These are phyloP conservation scores for Ranitomeya variabilis DNA, from an alignment of 2,113 vertebrate species.

Conservation along the genomic window DNA sequence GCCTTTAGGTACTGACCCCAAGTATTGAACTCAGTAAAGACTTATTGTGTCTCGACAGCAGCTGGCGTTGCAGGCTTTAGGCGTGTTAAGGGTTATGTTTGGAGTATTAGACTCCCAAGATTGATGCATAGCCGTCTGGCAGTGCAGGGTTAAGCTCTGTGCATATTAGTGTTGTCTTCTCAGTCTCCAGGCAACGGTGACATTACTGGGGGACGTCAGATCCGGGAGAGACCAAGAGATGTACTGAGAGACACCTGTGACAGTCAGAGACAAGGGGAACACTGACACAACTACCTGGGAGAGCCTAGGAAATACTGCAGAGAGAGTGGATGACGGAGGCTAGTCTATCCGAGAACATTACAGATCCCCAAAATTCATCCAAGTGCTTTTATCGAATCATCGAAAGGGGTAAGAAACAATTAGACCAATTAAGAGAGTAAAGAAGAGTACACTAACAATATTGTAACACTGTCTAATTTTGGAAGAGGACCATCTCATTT, in stretches of 20 bases:
- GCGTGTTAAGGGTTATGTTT: not conserved
- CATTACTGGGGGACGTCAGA: constrained; percentile 44
- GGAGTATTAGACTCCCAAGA: constrained; percentile 15
- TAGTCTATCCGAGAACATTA: too few relatives aligned
- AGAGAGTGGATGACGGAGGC: not conserved
- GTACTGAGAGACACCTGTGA: not conserved
- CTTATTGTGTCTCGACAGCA: not conserved
- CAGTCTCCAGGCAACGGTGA: constrained; percentile 46
- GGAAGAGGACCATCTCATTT: not conserved
- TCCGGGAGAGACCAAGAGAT: constrained; percentile 44
- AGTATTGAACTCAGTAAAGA: not conserved
- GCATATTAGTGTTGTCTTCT: constrained; percentile 53
- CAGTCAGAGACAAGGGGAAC: not conserved
- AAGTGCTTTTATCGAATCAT: not conserved
- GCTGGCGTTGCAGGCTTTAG: not conserved
- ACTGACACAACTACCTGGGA: not conserved
- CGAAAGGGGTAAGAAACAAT: not conserved
- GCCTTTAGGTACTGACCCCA: not conserved
- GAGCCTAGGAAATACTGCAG: not conserved
- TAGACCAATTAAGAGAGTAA: not conserved
- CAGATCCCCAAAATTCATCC: not conserved
- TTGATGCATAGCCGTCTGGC: not conserved
- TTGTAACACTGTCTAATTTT: not conserved
- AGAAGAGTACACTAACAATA: not conserved
- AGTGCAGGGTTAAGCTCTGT: constrained; percentile 42